These are phyloP conservation scores for Drosophila subpulchrella DNA, from an alignment of 1,140 invertebrate genomes.

Conservation along the genomic window DNA sequence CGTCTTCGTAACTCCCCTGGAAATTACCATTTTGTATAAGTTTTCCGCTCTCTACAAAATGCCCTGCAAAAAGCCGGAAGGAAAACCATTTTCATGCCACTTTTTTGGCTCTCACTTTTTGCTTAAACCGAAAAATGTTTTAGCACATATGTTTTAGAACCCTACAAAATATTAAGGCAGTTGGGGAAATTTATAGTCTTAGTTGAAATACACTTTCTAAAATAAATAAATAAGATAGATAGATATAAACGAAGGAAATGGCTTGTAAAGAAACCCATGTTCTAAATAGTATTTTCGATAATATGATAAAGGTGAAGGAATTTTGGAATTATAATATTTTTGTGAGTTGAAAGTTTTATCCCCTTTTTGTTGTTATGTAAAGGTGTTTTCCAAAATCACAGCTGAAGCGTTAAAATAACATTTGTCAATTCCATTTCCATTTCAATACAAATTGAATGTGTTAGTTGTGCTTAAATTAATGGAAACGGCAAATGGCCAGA, in stretches of 20 bases:
- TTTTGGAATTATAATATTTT: too few relatives aligned
- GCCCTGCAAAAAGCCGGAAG: conserved; percentile 17
- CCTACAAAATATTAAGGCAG: background rate
- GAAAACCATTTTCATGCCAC: conserved; percentile 8
- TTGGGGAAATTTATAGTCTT: background rate
- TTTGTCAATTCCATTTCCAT: conserved; percentile 32
- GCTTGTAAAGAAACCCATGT: too few relatives aligned
- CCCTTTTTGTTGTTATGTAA: too few relatives aligned
- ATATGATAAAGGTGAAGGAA: background rate
- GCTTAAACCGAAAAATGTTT: background rate
- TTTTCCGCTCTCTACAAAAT: background rate
- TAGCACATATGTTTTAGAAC: background rate
- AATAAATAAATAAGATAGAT: too few relatives aligned
- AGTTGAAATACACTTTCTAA: background rate
- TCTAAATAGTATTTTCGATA: too few relatives aligned
- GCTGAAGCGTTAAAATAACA: conserved; percentile 26
- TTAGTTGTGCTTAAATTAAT: conserved; percentile 64
- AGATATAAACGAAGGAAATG: too few relatives aligned
- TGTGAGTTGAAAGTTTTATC: too few relatives aligned
- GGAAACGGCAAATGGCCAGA: conserved; percentile 50
- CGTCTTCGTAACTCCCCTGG: background rate
- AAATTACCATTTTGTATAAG: conserved; percentile 50
- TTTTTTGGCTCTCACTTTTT: conserved; percentile 10
- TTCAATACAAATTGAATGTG: conserved; percentile 41
- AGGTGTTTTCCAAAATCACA: conserved; percentile 13